These are phyloP conservation scores for Zootermopsis nevadensis DNA, from an alignment of 2,888 invertebrate genomes.

Conservation along the genomic window DNA sequence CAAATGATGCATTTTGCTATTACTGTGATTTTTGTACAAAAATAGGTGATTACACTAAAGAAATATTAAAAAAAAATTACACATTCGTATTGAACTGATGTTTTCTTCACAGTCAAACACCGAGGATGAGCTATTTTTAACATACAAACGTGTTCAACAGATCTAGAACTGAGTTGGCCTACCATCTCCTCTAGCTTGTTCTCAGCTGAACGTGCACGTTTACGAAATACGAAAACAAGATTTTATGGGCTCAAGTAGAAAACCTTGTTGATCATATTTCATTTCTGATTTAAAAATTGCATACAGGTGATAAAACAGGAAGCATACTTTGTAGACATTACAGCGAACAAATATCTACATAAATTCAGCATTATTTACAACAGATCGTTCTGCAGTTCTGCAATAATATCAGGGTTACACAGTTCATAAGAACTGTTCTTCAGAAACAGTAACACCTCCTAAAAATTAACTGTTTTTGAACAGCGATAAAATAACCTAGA, in stretches of 20 bases:
- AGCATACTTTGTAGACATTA: not conserved
- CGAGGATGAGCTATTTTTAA: not conserved
- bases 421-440: too few relatives aligned
- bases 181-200: not conserved
- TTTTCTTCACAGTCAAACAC: not conserved
- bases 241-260: conserved; percentile 55
- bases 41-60: conserved; percentile 18
- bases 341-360: not conserved
- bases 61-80: not conserved
- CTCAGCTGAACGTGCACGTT: not conserved
- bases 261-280: conserved; percentile 53
- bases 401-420: too few relatives aligned
- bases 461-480: too few relatives aligned
- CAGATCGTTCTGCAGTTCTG: not conserved
- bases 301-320: not conserved
- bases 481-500: too few relatives aligned
- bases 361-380: not conserved
- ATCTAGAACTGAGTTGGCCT: not conserved
- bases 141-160: not conserved
- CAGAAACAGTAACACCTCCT: too few relatives aligned
- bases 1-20: not conserved
- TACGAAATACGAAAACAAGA: conserved; percentile 52
- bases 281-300: not conserved
- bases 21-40: conserved; percentile 29
- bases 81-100: not conserved